Conservation (phyloP, 2,113 vertebrate genomes). For the Campylomormyrus numenius region DNA sequence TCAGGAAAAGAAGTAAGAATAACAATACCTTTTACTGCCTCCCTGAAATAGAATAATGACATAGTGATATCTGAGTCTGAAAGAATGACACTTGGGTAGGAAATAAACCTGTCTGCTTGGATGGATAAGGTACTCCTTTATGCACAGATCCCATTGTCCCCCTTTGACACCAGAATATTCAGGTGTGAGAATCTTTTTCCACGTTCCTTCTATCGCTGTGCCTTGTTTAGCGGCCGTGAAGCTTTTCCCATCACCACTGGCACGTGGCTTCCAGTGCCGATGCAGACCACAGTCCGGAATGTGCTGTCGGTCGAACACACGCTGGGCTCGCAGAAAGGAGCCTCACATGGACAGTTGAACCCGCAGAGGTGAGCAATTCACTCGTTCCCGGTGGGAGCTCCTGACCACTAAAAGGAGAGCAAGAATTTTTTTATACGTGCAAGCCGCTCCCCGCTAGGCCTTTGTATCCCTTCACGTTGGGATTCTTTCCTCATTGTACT, state of each 20-base stretch:
- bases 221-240: not conserved
- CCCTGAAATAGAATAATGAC: not conserved
- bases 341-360: not conserved
- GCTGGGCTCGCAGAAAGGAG: not conserved
- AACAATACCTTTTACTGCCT: not conserved
- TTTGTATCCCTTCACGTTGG: not conserved
- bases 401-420: not conserved
- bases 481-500: not conserved
- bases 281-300: not conserved
- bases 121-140: not conserved
- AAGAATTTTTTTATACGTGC: not conserved
- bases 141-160: not conserved
- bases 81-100: not conserved
- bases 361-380: not conserved
- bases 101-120: not conserved
- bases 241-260: not conserved
- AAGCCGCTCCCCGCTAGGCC: not conserved
- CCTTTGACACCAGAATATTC: not conserved
- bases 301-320: not conserved
- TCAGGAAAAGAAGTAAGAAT: not conserved
- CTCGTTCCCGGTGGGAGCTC: not conserved
- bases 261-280: not conserved
- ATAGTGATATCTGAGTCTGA: not conserved
- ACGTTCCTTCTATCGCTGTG: not conserved
- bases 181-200: not conserved